These are phyloP conservation scores for Tenebrosternarchus preto DNA, from an alignment of 2,113 vertebrate species.

Conservation along the genomic window DNA sequence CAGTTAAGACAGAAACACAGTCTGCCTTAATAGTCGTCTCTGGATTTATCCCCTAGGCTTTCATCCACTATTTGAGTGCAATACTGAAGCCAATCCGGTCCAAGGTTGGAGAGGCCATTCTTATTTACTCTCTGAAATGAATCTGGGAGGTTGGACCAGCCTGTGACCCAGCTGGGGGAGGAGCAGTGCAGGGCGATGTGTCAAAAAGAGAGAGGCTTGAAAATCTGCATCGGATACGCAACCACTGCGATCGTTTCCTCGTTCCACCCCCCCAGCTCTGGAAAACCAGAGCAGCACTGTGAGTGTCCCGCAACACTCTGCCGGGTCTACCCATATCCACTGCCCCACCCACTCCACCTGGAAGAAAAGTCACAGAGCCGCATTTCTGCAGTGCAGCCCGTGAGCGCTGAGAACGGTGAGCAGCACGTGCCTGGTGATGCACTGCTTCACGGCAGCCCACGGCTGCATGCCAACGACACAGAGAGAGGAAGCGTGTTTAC, in stretches of 20 bases:
- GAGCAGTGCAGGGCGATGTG: not conserved
- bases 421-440: not conserved
- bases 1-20: no score
- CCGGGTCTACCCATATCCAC: conserved; percentile 2
- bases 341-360: not conserved
- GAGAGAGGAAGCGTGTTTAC: not conserved
- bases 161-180: conserved; percentile 10
- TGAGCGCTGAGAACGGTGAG: not conserved
- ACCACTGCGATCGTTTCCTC: conserved; percentile 40
- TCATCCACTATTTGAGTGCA: conserved; percentile 10
- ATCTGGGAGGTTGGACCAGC: conserved; percentile 4
- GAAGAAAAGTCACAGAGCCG: not conserved
- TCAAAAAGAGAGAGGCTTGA: not conserved
- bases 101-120: conserved; percentile 25
- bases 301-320: conserved; percentile 20
- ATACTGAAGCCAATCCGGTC: conserved; percentile 38
- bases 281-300: conserved; percentile 16
- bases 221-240: conserved; percentile 41
- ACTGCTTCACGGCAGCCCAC: no score
- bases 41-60: not conserved
- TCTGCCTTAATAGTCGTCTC: not conserved
- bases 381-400: not conserved
- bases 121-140: conserved; percentile 41
- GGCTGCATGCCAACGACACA: not conserved
- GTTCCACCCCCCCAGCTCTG: conserved; percentile 26